Evolutionary conservation across 2,888 invertebrate species (phyloP), one percentile per base, ranked within the genome.

Genomic region (Heteromyza rotundicornis): DNA sequence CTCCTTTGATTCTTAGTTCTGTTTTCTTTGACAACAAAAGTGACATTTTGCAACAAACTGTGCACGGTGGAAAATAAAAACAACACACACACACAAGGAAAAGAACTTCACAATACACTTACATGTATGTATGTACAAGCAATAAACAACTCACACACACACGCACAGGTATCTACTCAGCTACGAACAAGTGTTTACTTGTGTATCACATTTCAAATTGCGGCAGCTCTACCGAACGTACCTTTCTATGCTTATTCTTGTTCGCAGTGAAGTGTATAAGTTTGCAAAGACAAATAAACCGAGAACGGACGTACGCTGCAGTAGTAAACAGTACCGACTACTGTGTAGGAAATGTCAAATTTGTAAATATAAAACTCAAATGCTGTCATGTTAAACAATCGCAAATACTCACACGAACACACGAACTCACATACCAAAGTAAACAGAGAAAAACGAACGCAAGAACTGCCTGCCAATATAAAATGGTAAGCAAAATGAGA

Each of bases 271-370:
- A 72, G 47, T 62, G 57, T 59, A 57, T 56, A 57, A 57, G 62
- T 75, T 75, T 72, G 67, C 69, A 72, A 73, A 75, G 73, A 73
- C 73, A 73, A 73, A 73, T 73, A 73, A 75, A 75, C 75, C 75
- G 40, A 40, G 40, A 40, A 2, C 40, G 12, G 32, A 32, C 7
- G 32, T 5, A 5, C 7, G 40, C 8, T 40, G n/a, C 27, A 27
- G 40, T n/a, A n/a, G n/a, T 40, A 40, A 8, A n/a, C 12, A 32
- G 32, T 32, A 8, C 40, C 12, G 40, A 40, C n/a, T 3, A 40
- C 7, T 2, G 14, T 44, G 23, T 24, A 24, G 56, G 68, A 72
- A 70, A 75, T 74, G 72, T 73, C 72, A 75, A 75, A 73, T 72
- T 75, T 74, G 72, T 75, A 73, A 75, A 75, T 75, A 67, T 62